Evolutionary conservation across 2,113 vertebrate species (phyloP).

Genomic region (Cheirogaleus medius): DNA sequence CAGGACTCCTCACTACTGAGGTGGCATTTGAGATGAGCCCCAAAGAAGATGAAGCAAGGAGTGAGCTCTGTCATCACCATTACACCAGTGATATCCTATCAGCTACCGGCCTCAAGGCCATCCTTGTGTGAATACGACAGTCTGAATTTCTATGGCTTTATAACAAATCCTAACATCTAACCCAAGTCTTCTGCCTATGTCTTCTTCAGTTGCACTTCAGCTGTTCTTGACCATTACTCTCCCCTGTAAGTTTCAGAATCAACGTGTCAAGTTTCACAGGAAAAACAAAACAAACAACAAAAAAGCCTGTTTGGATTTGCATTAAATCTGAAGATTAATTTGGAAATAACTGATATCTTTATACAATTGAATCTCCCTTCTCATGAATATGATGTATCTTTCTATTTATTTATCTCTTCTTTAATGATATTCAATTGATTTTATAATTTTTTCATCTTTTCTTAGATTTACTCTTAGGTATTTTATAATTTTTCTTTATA

Average conservation of each 20-base stretch:
- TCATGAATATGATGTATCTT: neutral
- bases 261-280: neutral
- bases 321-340: neutral
- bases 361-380: neutral
- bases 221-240: neutral
- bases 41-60: neutral
- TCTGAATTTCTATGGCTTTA: neutral
- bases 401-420: neutral
- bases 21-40: neutral
- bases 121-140: neutral
- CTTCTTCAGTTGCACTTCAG: neutral
- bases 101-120: neutral
- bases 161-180: neutral
- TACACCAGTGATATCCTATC: accelerated
- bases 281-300: neutral
- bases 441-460: neutral
- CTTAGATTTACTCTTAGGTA: neutral
- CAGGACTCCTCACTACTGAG: neutral
- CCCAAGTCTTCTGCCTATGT: neutral
- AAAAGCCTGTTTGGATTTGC: neutral
- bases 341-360: neutral
- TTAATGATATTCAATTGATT: neutral
- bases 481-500: neutral
- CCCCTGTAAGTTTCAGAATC: neutral
- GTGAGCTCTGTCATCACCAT: neutral